These are phyloP conservation scores for Sorex fumeus DNA, from an alignment of 2,113 vertebrate species.

Conservation along the genomic window DNA sequence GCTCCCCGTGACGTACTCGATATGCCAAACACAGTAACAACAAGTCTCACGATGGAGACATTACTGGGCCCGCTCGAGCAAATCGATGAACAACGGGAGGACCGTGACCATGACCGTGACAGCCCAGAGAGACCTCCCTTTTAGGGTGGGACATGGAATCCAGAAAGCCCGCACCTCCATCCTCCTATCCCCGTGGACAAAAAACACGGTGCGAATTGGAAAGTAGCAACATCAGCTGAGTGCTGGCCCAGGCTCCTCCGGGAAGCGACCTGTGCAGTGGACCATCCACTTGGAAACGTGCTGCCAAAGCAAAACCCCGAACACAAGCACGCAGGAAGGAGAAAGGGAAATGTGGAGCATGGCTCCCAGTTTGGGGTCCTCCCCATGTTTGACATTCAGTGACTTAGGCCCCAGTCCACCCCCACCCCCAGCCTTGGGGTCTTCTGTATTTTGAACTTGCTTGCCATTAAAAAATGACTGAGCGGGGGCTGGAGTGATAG, in stretches of 20 bases:
- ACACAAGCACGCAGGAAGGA: constrained; percentile 3
- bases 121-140: not conserved
- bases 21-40: too few species aligned
- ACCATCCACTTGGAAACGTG: not conserved
- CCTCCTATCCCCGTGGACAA: constrained; percentile 7
- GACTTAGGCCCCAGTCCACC: not conserved
- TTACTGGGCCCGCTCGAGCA: too few species aligned
- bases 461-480: constrained; percentile 13
- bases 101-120: too few species aligned
- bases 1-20: too few species aligned
- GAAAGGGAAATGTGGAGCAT: not conserved
- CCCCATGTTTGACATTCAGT: not conserved
- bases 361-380: not conserved
- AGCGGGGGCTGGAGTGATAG: too few species aligned
- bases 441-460: not conserved
- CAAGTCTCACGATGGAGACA: too few species aligned
- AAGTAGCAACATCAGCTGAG: constrained; percentile 4
- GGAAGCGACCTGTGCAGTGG: constrained; percentile 22
- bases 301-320: constrained; percentile 40
- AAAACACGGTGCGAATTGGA: not conserved
- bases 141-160: not conserved
- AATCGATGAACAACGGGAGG: too few species aligned
- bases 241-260: constrained; percentile 37
- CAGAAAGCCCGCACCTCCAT: not conserved
- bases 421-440: not conserved